phyloP scores from a whole-genome alignment of 2,797 vertebrate genomes.

The Mus spretus region DNA sequence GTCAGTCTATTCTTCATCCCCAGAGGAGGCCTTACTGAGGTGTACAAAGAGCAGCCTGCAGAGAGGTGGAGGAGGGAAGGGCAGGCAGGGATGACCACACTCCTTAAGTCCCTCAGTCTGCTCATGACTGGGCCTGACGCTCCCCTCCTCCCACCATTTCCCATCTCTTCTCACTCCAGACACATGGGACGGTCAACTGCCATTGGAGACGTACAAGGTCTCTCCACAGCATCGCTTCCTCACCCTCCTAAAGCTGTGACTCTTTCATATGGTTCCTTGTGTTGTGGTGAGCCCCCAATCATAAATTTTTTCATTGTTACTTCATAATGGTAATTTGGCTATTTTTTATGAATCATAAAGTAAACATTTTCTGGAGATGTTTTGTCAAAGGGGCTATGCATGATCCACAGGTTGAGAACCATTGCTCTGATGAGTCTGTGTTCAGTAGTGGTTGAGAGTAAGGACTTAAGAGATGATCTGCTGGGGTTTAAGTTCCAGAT shows the following conservation, averaged over 20 bases:
- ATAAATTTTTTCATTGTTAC: neutral
- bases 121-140: rapidly evolving
- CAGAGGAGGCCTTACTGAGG: neutral
- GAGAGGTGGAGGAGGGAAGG: no score
- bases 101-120: neutral
- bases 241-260: no score
- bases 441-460: neutral
- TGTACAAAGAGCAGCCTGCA: neutral
- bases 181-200: neutral
- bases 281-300: no score
- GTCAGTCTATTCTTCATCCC: neutral
- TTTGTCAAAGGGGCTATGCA: neutral
- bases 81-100: rapidly evolving
- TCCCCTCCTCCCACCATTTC: neutral
- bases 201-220: neutral
- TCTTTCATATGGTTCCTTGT: neutral
- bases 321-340: neutral
- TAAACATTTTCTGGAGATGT: neutral
- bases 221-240: neutral
- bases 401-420: neutral
- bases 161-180: neutral
- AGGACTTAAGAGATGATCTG: neutral
- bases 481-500: neutral
- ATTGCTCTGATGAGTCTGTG: neutral
- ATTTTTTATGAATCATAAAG: neutral